Base-by-base conservation (phyloP, 2,888 invertebrate genomes). In the Leucophenga montana region DNA sequence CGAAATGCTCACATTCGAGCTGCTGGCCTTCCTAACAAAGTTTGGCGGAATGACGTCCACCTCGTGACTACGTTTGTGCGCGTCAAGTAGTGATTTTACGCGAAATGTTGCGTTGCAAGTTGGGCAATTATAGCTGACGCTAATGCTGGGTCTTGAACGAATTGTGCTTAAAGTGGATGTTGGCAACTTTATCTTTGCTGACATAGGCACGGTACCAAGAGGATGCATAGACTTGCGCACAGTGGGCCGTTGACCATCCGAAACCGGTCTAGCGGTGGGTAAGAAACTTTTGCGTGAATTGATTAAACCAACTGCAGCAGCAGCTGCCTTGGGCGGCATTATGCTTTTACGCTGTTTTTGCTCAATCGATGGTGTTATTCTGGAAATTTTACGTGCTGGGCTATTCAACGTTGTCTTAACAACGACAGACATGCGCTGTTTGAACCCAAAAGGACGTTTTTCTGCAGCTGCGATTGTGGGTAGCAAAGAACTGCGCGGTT, bases 401-500 rank as follows among this genome's bases (percentile, higher is more conserved):
- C 87, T 87, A 65, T 87, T 87, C 0, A 87, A 70, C 0, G 87
- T 87, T 20, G 87, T 87, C 59, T 86, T 87, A 0, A 87, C 86
- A 2, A 87, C 80, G 3, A 87, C 80, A 0, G 88, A 87, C 87
- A 87, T 87, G n/a, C 87, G 84, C 18, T 85, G 85, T 27, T 79
- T 83, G 31, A 82, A 81, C 14, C 68, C 74, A 68, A 75, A 82
- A 14, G 75, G 69, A 44, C 79, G 77, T 20, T 78, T 78, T 13
- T 83, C 78, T 1, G 71, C 76, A 18, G 70, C 73, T 3, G 59
- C 67, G 13, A 64, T n/a, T 20, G 77, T 74, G 3, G 82, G 82
- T 59, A 83, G 8, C 16, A 73, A n/a, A 22, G 73, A 68, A 46
- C 71, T 1, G 73, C 85, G 72, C 72, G 84, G 0, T 75, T 78